phyloP scores from a whole-genome alignment of 2,797 vertebrate genomes.

The Chrysocyon brachyurus region DNA sequence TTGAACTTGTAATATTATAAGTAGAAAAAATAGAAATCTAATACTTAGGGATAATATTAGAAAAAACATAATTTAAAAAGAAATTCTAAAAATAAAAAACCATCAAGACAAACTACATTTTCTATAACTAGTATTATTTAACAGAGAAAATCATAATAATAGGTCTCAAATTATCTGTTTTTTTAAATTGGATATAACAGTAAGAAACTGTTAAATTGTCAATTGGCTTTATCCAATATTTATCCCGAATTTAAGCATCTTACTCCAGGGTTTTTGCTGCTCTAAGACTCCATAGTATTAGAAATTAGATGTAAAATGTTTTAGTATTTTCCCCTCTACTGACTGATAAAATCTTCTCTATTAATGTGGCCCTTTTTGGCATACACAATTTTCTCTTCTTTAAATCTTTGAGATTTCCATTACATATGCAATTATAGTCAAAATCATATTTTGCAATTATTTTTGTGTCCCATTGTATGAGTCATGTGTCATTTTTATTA shows the following conservation, averaged over 20 bases:
- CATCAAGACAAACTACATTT: not conserved
- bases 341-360: not conserved
- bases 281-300: not conserved
- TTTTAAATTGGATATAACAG: constrained; percentile 4
- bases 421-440: not conserved
- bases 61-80: constrained; percentile 2
- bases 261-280: not conserved
- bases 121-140: not conserved
- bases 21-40: not conserved
- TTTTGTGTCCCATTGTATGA: not conserved
- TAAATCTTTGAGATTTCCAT: not conserved
- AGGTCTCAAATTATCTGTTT: not conserved
- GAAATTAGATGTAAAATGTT: not conserved
- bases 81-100: not conserved
- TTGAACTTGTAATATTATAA: not conserved
- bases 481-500: not conserved
- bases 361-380: not conserved
- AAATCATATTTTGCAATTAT: not conserved
- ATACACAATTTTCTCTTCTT: not conserved
- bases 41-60: not conserved
- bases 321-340: not conserved
- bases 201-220: not conserved
- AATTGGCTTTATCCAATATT: not conserved
- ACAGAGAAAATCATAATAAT: not conserved
- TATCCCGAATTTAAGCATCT: not conserved